These are phyloP conservation scores for Gulo gulo DNA, from an alignment of 2,113 vertebrate species.

Conservation along the genomic window DNA sequence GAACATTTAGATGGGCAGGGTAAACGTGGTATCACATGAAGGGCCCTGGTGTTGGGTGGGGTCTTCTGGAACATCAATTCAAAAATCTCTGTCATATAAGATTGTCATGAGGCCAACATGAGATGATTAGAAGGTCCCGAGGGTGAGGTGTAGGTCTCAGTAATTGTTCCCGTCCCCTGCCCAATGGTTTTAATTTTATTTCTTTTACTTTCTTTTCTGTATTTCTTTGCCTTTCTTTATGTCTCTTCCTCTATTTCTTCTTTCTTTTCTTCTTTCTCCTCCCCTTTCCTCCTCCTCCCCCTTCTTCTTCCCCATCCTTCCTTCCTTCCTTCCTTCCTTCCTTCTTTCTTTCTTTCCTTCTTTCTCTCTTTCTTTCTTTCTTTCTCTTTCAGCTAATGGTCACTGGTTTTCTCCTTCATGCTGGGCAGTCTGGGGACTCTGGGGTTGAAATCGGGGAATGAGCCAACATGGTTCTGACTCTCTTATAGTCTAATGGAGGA, in stretches of 20 bases:
- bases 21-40: background rate
- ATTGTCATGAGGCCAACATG: background rate
- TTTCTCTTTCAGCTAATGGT: background rate
- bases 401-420: background rate
- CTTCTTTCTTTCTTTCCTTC: background rate
- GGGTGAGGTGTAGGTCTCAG: background rate
- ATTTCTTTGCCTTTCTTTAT: background rate
- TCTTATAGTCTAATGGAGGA: background rate
- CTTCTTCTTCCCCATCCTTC: background rate
- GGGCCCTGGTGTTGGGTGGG: background rate
- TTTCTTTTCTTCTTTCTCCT: background rate
- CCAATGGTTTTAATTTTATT: background rate
- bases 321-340: no score
- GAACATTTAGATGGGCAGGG: background rate
- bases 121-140: background rate
- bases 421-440: background rate
- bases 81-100: background rate
- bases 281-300: background rate
- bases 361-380: background rate
- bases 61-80: background rate
- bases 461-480: background rate
- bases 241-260: no score
- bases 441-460: background rate
- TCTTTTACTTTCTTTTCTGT: background rate
- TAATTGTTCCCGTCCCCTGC: background rate